Conservation (phyloP, 2,888 invertebrate species). For the Drosophila ustulata region DNA sequence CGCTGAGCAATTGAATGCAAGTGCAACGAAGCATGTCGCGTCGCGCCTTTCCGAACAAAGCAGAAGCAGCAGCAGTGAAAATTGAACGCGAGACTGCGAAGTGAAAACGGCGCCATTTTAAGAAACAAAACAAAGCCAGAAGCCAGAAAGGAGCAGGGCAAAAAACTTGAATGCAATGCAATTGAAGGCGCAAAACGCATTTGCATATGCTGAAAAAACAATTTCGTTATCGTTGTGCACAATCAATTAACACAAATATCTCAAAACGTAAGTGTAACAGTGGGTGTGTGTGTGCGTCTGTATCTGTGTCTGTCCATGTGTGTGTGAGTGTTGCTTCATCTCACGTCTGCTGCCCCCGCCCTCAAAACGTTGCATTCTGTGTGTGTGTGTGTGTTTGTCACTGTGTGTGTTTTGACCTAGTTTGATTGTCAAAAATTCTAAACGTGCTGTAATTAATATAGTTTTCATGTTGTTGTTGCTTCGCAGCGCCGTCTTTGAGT, state of each 20-base stretch:
- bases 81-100: conserved; percentile 61
- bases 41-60: conserved; percentile 68
- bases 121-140: conserved; percentile 82
- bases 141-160: conserved; percentile 45
- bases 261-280: conserved; percentile 49
- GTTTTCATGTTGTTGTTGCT: conserved; percentile 5
- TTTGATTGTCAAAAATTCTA: conserved; percentile 64
- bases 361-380: neutral
- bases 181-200: conserved; percentile 63
- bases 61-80: conserved; percentile 64
- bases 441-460: conserved; percentile 51
- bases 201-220: conserved; percentile 59
- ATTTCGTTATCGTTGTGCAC: conserved; percentile 47
- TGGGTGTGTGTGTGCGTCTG: conserved; percentile 13
- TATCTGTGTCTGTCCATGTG: conserved; percentile 9
- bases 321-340: conserved; percentile 20
- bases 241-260: conserved; percentile 53
- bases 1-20: conserved; percentile 25
- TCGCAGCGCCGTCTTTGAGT: conserved; percentile 45
- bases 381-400: conserved; percentile 47
- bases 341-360: conserved; percentile 7
- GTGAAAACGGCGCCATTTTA: conserved; percentile 85
- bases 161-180: conserved; percentile 71
- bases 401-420: conserved; percentile 66
- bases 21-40: conserved; percentile 57